Evolutionary conservation across 92 coral and sea anemone species (phyloP).

Genomic region (Pocillopora grandis): DNA sequence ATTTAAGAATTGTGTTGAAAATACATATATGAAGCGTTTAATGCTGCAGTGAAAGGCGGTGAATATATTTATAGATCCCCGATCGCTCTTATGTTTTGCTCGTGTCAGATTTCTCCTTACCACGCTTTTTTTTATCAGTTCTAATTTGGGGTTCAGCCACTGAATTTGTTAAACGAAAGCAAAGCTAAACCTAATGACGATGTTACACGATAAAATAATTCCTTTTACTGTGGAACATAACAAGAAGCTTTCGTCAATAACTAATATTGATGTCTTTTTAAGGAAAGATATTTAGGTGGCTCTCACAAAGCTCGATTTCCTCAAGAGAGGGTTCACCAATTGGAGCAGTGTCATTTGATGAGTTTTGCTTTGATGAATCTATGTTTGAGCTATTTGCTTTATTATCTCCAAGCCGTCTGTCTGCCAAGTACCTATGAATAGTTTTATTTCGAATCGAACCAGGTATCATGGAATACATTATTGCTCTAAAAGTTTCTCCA

Average conservation of each 20-base stretch:
- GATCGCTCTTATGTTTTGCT: no score
- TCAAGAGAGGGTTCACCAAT: conserved; percentile 1
- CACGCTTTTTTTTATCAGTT: no score
- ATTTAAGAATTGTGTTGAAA: no score
- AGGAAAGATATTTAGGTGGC: not conserved
- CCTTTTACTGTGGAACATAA: no score
- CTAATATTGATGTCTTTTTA: not conserved
- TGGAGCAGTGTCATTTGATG: not conserved
- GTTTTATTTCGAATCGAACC: conserved; percentile 3
- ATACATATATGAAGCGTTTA: no score
- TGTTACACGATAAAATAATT: no score
- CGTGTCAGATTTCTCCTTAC: no score
- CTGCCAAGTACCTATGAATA: not conserved
- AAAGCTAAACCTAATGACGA: no score
- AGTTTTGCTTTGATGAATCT: not conserved
- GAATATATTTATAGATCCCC: no score
- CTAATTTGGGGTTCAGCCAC: no score
- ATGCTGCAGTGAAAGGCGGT: no score
- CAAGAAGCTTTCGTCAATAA: not conserved
- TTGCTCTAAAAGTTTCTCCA: conserved; percentile 35
- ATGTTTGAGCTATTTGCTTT: not conserved
- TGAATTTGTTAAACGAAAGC: no score
- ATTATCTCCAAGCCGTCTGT: not conserved
- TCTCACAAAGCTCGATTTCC: conserved; percentile 23
- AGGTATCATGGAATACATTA: conserved; percentile 1